Conservation (phyloP, 1,140 invertebrate genomes). For the Arion vulgaris region DNA sequence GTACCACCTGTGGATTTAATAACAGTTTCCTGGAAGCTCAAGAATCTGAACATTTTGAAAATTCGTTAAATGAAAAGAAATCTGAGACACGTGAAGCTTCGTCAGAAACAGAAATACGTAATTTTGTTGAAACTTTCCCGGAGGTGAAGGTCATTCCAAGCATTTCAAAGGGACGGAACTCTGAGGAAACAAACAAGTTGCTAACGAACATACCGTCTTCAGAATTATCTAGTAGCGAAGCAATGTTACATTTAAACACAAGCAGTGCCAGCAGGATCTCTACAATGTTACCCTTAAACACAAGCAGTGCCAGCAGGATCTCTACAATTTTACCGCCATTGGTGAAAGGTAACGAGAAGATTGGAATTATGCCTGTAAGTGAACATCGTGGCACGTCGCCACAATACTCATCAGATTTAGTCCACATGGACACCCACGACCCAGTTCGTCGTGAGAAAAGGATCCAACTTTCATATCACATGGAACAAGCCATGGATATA, state of each 20-base stretch:
- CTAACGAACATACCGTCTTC: not conserved
- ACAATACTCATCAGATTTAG: not conserved
- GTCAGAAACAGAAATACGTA: not conserved
- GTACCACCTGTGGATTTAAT: too few species aligned
- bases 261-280: too few species aligned
- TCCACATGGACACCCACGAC: not conserved
- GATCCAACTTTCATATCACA: slow-evolving; percentile 57
- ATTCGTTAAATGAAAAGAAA: not conserved
- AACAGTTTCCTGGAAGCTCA: not conserved
- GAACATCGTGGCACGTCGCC: not conserved
- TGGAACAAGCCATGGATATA: slow-evolving; percentile 67
- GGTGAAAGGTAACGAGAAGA: not conserved
- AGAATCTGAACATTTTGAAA: not conserved
- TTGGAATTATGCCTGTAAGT: too few species aligned
- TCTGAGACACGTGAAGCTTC: too few species aligned
- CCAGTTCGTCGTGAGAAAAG: slow-evolving; percentile 46
- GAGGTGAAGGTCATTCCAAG: not conserved
- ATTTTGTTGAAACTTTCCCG: not conserved
- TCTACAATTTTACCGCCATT: not conserved
- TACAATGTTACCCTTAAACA: not conserved
- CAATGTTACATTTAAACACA: not conserved
- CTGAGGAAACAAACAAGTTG: not conserved
- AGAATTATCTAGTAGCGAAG: not conserved
- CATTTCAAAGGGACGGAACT: not conserved
- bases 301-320: too few species aligned